phyloP scores from a whole-genome alignment of 2,113 vertebrate species.

The Leucopternis melanops region DNA sequence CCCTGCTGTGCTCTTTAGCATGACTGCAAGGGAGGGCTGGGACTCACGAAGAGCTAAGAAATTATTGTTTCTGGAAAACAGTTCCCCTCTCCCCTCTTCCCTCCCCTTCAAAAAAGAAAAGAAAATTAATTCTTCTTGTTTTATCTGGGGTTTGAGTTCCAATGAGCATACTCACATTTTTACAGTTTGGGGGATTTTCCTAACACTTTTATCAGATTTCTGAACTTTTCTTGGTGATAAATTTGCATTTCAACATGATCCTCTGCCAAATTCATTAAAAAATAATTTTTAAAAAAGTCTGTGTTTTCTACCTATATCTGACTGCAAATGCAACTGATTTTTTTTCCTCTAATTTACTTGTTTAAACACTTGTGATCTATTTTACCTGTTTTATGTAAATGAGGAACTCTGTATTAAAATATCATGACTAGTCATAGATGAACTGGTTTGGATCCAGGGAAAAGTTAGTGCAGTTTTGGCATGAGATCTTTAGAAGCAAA shows the following conservation, averaged over 20 bases:
- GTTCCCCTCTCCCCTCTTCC: neutral
- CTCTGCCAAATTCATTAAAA: constrained; percentile 65
- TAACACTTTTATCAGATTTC: constrained; percentile 12
- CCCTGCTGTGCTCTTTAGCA: neutral
- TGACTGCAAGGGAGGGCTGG: neutral
- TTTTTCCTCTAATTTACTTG: neutral
- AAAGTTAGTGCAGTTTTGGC: neutral
- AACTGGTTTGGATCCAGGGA: constrained; percentile 9
- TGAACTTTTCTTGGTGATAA: constrained; percentile 37
- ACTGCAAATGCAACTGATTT: constrained; percentile 12
- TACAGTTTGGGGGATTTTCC: neutral
- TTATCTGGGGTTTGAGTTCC: neutral
- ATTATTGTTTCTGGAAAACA: neutral
- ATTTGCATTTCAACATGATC: constrained; percentile 14
- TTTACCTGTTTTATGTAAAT: constrained; percentile 53
- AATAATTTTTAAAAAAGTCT: neutral
- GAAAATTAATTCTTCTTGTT: neutral
- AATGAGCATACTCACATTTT: neutral
- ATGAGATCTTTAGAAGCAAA: neutral
- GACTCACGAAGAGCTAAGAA: neutral
- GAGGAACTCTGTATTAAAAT: constrained; percentile 49
- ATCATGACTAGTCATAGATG: constrained; percentile 42
- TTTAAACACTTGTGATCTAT: constrained; percentile 45
- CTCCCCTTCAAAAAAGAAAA: neutral
- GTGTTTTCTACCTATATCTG: constrained; percentile 55